Conservation (phyloP, 2,113 vertebrate genomes). For the Hyla sarda region DNA sequence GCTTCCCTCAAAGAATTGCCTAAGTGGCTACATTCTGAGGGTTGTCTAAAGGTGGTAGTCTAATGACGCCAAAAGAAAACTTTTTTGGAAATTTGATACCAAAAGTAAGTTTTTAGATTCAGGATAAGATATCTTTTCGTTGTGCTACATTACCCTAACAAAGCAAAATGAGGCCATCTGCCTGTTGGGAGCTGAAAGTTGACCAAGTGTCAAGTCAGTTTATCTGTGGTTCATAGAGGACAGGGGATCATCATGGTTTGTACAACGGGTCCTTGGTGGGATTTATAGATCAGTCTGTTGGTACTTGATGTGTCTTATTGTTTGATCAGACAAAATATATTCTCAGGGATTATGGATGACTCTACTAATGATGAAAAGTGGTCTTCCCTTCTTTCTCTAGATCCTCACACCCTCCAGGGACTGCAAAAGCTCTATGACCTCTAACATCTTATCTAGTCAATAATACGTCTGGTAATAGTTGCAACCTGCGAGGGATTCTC, state of each 20-base stretch:
- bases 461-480: neutral
- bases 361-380: neutral
- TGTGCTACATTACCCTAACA: too few species aligned
- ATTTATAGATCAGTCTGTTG: neutral
- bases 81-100: too few species aligned
- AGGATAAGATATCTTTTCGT: too few species aligned
- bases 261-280: neutral
- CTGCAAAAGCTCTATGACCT: neutral
- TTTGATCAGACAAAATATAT: neutral
- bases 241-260: neutral
- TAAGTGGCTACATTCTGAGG: neutral
- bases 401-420: neutral
- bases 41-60: neutral
- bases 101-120: too few species aligned
- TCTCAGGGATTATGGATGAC: neutral
- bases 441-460: constrained; percentile 2
- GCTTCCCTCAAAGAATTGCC: neutral
- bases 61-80: neutral
- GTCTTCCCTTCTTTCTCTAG: neutral
- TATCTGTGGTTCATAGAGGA: too few species aligned
- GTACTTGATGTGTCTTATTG: too few species aligned
- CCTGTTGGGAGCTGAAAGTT: too few species aligned
- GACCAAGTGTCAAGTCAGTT: too few species aligned
- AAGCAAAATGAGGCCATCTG: too few species aligned
- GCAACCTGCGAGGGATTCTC: neutral